Evolutionary conservation across 1,140 invertebrate species (phyloP).

Genomic region (Drosophila novamexicana): DNA sequence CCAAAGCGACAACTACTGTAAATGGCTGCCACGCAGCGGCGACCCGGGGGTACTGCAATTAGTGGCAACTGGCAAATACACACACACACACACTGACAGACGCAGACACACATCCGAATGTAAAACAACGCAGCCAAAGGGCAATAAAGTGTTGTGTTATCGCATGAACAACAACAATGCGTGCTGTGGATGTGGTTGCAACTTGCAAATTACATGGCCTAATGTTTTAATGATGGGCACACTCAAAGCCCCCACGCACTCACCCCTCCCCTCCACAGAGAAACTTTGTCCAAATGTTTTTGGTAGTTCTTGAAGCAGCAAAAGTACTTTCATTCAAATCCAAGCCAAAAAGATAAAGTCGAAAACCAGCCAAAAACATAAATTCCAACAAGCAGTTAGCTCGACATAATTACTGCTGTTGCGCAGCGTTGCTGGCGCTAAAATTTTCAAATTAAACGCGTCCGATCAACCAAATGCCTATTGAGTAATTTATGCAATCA

Average conservation of each 20-base stretch:
- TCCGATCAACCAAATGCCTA: slow-evolving; percentile 18
- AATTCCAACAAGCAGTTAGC: slow-evolving; percentile 10
- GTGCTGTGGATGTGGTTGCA: background rate
- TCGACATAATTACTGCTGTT: background rate
- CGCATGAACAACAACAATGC: slow-evolving; percentile 11
- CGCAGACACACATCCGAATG: slow-evolving; percentile 5
- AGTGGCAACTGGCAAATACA: slow-evolving; percentile 26
- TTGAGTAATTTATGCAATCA: slow-evolving; percentile 35
- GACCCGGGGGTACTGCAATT: slow-evolving; percentile 17
- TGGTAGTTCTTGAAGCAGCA: too few species aligned
- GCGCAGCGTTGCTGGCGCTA: background rate
- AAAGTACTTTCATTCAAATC: background rate
- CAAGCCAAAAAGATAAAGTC: background rate
- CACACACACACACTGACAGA: background rate
- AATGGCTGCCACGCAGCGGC: background rate
- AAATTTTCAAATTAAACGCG: slow-evolving; percentile 17
- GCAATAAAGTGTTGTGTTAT: slow-evolving; percentile 28
- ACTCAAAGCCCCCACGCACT: too few species aligned
- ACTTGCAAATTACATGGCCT: slow-evolving; percentile 18
- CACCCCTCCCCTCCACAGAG: too few species aligned
- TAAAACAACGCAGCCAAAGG: slow-evolving; percentile 8
- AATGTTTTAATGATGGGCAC: slow-evolving; percentile 17
- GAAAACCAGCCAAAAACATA: slow-evolving; percentile 13
- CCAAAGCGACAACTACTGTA: background rate
- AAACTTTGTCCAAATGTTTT: too few species aligned